Evolutionary conservation across 2,113 vertebrate species (phyloP).

Genomic region (Macrotus californicus): DNA sequence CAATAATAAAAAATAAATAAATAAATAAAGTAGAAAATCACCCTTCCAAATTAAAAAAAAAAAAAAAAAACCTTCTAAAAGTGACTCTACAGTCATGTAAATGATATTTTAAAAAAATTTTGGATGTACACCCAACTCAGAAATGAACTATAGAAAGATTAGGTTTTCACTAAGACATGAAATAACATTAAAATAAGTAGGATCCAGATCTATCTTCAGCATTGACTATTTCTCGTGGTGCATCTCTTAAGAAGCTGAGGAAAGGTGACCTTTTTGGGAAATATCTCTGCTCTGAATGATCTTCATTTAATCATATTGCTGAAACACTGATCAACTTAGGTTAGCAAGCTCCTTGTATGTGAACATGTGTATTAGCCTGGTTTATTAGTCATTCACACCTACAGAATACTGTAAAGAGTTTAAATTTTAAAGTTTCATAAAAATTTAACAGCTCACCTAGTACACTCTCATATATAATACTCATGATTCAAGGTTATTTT

Average conservation of each 20-base stretch:
- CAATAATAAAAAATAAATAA: no score
- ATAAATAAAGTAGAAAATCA: no score
- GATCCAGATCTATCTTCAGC: not conserved
- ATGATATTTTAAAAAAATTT: not conserved
- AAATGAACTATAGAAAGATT: not conserved
- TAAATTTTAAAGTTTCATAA: not conserved
- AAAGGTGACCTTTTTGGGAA: not conserved
- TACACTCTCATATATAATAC: not conserved
- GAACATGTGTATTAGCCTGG: not conserved
- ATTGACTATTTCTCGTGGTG: not conserved
- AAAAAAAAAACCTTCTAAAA: not conserved
- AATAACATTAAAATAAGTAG: not conserved
- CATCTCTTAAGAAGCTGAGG: not conserved
- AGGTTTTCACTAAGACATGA: not conserved
- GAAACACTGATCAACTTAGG: not conserved
- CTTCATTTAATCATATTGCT: not conserved
- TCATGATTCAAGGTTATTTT: not conserved
- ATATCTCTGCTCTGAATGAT: not conserved
- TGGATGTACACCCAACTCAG: not conserved
- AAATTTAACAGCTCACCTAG: not conserved
- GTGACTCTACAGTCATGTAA: not conserved
- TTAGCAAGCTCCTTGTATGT: not conserved
- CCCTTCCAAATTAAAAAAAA: no score
- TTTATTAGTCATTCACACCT: not conserved
- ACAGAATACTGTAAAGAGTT: not conserved